Evolutionary conservation across 2,888 invertebrate species (phyloP).

Genomic region (Rhyacophila evoluta): DNA sequence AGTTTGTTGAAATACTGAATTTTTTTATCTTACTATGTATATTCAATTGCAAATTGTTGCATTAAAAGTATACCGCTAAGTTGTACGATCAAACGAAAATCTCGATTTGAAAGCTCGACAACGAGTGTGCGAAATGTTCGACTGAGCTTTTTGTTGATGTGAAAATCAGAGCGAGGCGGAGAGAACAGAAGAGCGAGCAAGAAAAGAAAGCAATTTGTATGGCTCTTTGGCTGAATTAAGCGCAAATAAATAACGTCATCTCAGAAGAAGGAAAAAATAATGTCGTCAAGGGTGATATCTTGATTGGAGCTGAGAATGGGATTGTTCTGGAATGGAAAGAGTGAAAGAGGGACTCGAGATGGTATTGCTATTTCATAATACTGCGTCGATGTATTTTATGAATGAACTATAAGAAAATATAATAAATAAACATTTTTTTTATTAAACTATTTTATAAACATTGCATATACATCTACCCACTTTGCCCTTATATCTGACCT

Average conservation of each 20-base stretch:
- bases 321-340: conserved; percentile 28
- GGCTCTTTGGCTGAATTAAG: conserved; percentile 52
- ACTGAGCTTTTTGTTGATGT: conserved; percentile 9
- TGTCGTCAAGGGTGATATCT: conserved; percentile 51
- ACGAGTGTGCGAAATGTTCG: not conserved
- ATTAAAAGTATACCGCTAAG: not conserved
- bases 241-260: conserved; percentile 54
- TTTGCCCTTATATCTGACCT: no score
- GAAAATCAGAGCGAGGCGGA: conserved; percentile 1
- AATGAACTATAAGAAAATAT: no score
- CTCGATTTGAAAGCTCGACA: conserved; percentile 17
- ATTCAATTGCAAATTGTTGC: no score
- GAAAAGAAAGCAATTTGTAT: conserved; percentile 53
- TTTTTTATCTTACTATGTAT: no score
- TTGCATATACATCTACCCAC: no score
- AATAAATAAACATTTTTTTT: no score
- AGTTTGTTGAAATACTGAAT: no score
- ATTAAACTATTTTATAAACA: no score
- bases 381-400: not conserved
- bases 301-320: conserved; percentile 46
- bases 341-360: not conserved
- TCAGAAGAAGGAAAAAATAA: conserved; percentile 48
- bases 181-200: conserved; percentile 26
- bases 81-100: not conserved
- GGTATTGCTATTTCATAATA: not conserved